These are phyloP conservation scores for Armadillidium nasatum DNA, from an alignment of 1,140 invertebrate species.

Conservation along the genomic window DNA sequence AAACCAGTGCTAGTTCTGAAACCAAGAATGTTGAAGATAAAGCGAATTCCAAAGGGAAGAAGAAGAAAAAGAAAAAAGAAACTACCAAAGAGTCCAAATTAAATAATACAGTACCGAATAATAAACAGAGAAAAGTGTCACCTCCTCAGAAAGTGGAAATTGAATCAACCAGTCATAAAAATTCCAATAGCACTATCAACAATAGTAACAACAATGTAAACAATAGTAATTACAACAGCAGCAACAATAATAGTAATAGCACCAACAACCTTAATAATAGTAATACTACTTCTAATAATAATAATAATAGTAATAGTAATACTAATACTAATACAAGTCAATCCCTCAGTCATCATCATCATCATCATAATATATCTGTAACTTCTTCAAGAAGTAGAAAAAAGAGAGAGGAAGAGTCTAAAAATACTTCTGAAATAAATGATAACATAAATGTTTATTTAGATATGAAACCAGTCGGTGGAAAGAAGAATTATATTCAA, in stretches of 20 bases:
- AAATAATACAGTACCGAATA: neutral
- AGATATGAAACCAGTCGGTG: neutral
- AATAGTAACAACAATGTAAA: neutral
- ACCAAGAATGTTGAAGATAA: slow-evolving; percentile 41
- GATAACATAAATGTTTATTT: slow-evolving; percentile 24
- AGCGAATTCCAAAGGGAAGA: slow-evolving; percentile 43
- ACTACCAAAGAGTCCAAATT: slow-evolving; percentile 17
- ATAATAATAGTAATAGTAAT: slow-evolving; percentile 9
- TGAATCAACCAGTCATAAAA: neutral
- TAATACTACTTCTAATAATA: no score
- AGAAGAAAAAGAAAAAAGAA: slow-evolving; percentile 45
- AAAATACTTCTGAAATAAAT: slow-evolving; percentile 49
- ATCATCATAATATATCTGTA: slow-evolving; percentile 58
- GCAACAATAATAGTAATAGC: slow-evolving; percentile 19
- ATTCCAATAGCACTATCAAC: neutral
- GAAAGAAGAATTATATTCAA: slow-evolving; percentile 27
- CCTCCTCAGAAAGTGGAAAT: neutral
- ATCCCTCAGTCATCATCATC: slow-evolving; percentile 23
- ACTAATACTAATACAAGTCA: slow-evolving; percentile 31
- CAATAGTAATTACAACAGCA: neutral
- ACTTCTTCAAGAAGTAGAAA: slow-evolving; percentile 60
- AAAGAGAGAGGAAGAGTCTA: slow-evolving; percentile 77
- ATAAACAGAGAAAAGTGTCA: neutral
- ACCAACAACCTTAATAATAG: slow-evolving; percentile 34
- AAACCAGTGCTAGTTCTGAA: slow-evolving; percentile 67